Evolutionary conservation across 2,888 invertebrate species (phyloP), one percentile per base, ranked within the genome.

Genomic region (Hedya salicella): DNA sequence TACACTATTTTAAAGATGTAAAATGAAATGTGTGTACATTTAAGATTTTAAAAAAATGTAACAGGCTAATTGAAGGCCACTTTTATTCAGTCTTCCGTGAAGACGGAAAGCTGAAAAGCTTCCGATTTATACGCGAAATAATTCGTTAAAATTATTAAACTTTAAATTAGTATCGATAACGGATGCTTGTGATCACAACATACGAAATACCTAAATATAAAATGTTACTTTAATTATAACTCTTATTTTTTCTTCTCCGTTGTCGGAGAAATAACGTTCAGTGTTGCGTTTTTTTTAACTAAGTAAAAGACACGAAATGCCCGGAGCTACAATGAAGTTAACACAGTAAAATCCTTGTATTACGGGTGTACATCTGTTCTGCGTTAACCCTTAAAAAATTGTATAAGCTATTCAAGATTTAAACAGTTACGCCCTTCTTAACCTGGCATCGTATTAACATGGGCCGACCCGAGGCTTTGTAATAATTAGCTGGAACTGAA

Each of bases 401-500:
- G 14, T n/a, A 32, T 17, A 4, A 16, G n/a, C 13, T 17, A 44
- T 30, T 30, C 13, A 30, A 46, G 0, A 1, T 5, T 13, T 25
- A 3, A 13, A 6, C 17, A 44, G 30, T 44, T 56, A 32, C 13
- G 44, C 44, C 36, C 44, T 57, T 17, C n/a, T 44, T 46, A 30
- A 8, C 13, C 17, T 13, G 19, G 30, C 56, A 30, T 17, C 1
- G 52, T 16, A n/a, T 57, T 44, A 32, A 46, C 44, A 32, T 19
- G 57, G 13, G 32, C n/a, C 30, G 30, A 40, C 54, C 54, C 9
- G 42, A n/a, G 57, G 57, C 57, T 46, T 25, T 32, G 32, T 57
- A 46, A 65, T 65, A 65, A 65, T 65, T 65, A 65, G 59, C 40
- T 48, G 36, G 52, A 46, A 65, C 65, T 59, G 59, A 32, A 49